A percentile compares a stretch with the other conserved stretches of the same genome.
phyloP scores from a whole-genome alignment of 92 coral and sea anemone species.

The Metridium senile region DNA sequence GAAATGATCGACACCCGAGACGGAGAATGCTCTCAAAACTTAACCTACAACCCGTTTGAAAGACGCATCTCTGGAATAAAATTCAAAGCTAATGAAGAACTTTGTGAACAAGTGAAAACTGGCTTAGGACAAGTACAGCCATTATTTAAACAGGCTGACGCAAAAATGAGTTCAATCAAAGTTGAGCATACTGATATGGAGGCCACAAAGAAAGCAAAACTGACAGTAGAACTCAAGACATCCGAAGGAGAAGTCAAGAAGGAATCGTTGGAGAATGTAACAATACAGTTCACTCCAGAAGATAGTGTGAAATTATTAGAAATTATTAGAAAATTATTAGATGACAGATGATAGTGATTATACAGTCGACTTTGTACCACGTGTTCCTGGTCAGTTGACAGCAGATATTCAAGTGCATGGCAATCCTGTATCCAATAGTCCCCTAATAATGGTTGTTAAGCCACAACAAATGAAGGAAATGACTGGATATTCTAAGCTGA shows the following conservation, averaged over 20 bases:
- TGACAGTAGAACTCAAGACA: not conserved
- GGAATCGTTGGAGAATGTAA: not conserved
- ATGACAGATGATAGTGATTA: slow-evolving; percentile 11
- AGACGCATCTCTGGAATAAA: not conserved
- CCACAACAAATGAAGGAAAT: slow-evolving; percentile 21
- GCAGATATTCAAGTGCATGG: slow-evolving; percentile 30
- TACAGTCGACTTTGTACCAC: slow-evolving; percentile 20
- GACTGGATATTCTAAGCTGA: slow-evolving; percentile 1
- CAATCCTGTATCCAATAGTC: slow-evolving; percentile 26
- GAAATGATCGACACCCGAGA: slow-evolving; percentile 21
- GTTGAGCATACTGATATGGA: slow-evolving; percentile 7
- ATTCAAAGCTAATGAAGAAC: slow-evolving; percentile 10
- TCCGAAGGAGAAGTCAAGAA: not conserved
- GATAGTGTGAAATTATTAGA: slow-evolving; percentile 10
- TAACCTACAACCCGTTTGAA: slow-evolving; percentile 7
- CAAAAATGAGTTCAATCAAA: not conserved
- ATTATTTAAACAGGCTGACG: not conserved
- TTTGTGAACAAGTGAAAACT: slow-evolving; percentile 7
- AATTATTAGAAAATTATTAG: too few relatives aligned
- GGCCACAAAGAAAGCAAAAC: slow-evolving; percentile 7
- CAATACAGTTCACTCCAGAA: slow-evolving; percentile 16
- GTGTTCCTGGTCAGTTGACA: slow-evolving; percentile 26
- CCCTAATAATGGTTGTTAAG: slow-evolving; percentile 23
- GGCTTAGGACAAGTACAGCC: slow-evolving; percentile 16
- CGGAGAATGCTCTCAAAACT: slow-evolving; percentile 5